A percentile compares a stretch with the other conserved stretches of the same genome.
phyloP scores from a whole-genome alignment of 2,888 invertebrate species.

The Amiota minor region DNA sequence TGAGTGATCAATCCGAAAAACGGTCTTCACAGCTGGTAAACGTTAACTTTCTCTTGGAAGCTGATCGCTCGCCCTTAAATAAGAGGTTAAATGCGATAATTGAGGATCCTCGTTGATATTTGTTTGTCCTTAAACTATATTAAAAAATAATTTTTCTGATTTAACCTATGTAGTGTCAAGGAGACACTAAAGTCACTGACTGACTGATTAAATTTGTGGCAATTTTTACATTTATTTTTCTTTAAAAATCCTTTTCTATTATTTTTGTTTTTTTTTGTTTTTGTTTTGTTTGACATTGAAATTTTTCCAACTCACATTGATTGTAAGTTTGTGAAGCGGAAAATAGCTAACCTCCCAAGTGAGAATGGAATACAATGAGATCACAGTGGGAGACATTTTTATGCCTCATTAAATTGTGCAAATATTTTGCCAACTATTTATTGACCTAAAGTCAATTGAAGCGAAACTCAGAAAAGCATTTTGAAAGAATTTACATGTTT shows the following conservation, averaged over 20 bases:
- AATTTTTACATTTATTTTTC: not conserved
- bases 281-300: not conserved
- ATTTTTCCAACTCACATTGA: constrained; percentile 28
- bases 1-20: too few species aligned
- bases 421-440: too few species aligned
- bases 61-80: too few species aligned
- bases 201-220: constrained; percentile 6
- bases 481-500: not conserved
- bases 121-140: too few species aligned
- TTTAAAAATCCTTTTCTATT: not conserved
- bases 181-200: not conserved
- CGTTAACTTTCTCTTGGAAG: too few species aligned
- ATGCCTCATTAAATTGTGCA: not conserved
- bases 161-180: too few species aligned
- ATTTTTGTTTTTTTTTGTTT: not conserved
- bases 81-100: too few species aligned
- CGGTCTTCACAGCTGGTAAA: too few species aligned
- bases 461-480: too few species aligned
- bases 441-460: too few species aligned
- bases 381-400: constrained; percentile 6
- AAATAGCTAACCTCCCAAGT: constrained; percentile 1
- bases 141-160: too few species aligned
- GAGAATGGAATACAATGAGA: not conserved
- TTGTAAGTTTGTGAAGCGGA: constrained; percentile 35
- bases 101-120: too few species aligned